These are phyloP conservation scores for Ursus arctos DNA, from an alignment of 2,113 vertebrate genomes.

Conservation along the genomic window DNA sequence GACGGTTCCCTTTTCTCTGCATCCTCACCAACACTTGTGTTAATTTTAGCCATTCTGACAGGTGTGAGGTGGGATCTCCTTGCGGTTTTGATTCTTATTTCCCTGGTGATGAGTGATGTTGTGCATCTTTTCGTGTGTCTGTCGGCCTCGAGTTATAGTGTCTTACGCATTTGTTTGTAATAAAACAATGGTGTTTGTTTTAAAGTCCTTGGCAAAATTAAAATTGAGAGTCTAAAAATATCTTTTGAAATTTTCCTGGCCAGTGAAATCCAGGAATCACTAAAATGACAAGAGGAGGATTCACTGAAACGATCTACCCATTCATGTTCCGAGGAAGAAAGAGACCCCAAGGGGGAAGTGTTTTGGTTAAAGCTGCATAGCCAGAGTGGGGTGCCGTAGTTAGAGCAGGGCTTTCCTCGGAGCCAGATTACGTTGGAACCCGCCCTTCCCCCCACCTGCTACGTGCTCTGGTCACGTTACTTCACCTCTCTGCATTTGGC, in stretches of 20 bases:
- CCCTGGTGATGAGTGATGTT: not conserved
- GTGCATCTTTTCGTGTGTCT: not conserved
- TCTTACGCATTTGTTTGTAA: not conserved
- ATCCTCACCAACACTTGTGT: not conserved
- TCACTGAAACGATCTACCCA: not conserved
- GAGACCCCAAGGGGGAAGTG: not conserved
- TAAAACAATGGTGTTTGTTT: not conserved
- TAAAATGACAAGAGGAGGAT: not conserved
- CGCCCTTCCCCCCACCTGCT: not conserved
- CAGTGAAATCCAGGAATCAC: constrained; percentile 18
- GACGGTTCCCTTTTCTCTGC: not conserved
- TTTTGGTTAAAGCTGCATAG: not conserved
- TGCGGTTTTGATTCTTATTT: not conserved
- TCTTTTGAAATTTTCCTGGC: not conserved
- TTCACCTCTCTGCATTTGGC: not conserved
- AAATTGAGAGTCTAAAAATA: constrained; percentile 17
- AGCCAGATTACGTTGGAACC: not conserved
- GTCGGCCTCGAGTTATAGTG: not conserved
- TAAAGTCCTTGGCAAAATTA: not conserved
- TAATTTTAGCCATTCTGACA: not conserved
- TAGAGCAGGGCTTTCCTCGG: not conserved
- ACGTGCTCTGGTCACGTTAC: not conserved
- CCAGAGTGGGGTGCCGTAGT: accelerated
- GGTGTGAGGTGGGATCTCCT: not conserved
- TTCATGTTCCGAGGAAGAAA: not conserved